These are phyloP conservation scores for Peromyscus polionotus DNA, from an alignment of 2,113 vertebrate species.

Conservation along the genomic window DNA sequence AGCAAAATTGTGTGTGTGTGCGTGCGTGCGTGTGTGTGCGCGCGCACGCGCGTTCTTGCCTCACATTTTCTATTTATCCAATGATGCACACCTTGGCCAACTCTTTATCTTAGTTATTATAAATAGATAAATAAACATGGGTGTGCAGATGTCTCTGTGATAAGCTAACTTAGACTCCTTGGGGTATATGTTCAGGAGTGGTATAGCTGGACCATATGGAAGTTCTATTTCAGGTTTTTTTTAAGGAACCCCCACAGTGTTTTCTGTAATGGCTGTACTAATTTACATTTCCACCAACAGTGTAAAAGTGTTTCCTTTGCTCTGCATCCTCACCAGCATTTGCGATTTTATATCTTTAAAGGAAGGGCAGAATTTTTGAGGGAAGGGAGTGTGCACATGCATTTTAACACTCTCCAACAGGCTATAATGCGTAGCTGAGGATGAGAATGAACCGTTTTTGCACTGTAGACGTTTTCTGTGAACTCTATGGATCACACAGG, in stretches of 20 bases:
- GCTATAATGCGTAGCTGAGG: background rate
- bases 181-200: background rate
- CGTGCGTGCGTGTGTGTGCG: background rate
- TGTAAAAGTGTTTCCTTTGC: background rate
- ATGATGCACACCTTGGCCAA: background rate
- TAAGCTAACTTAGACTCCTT: background rate
- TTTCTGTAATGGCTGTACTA: slow-evolving; percentile 3
- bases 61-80: background rate
- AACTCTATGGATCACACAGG: background rate
- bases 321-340: slow-evolving; percentile 1
- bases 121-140: background rate
- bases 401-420: background rate
- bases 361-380: background rate
- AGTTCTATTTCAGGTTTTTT: background rate
- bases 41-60: too few relatives aligned
- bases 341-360: background rate
- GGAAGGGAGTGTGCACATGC: background rate
- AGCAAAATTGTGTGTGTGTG: background rate
- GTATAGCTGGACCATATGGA: background rate
- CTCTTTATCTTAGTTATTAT: background rate
- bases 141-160: background rate
- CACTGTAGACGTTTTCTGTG: background rate
- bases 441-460: background rate
- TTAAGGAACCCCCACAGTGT: slow-evolving; percentile 1
- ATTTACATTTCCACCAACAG: slow-evolving; percentile 14